phyloP scores from a whole-genome alignment of 2,113 vertebrate genomes.

The Malaclemys terrapin region DNA sequence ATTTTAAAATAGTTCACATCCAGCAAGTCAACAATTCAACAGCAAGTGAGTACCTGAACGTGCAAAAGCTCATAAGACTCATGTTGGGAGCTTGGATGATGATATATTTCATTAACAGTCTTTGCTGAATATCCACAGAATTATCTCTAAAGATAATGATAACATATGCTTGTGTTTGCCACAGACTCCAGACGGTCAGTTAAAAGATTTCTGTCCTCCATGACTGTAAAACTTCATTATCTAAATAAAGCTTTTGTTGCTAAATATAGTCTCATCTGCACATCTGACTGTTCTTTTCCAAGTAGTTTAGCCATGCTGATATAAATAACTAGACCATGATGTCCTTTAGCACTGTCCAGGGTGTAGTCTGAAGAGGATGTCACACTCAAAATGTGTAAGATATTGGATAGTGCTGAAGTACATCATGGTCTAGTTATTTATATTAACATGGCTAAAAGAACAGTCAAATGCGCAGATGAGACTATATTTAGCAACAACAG shows the following conservation, averaged over 20 bases:
- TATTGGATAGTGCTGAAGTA: background rate
- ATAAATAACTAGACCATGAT: background rate
- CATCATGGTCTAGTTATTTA: background rate
- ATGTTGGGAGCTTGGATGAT: background rate
- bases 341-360: background rate
- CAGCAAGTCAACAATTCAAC: background rate
- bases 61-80: background rate
- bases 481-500: background rate
- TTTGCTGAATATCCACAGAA: background rate
- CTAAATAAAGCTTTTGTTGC: background rate
- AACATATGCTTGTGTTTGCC: background rate
- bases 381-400: no score
- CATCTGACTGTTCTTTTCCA: background rate
- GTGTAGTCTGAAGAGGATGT: no score
- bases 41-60: background rate
- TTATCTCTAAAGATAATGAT: background rate
- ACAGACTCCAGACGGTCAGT: background rate
- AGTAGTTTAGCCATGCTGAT: background rate
- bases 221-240: background rate
- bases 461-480: background rate
- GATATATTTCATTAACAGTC: background rate
- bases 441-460: background rate
- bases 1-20: background rate
- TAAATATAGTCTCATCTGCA: background rate
- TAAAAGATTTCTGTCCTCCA: background rate